Conservation (phyloP, 2,113 vertebrate species). For the Trogon melanurus region DNA sequence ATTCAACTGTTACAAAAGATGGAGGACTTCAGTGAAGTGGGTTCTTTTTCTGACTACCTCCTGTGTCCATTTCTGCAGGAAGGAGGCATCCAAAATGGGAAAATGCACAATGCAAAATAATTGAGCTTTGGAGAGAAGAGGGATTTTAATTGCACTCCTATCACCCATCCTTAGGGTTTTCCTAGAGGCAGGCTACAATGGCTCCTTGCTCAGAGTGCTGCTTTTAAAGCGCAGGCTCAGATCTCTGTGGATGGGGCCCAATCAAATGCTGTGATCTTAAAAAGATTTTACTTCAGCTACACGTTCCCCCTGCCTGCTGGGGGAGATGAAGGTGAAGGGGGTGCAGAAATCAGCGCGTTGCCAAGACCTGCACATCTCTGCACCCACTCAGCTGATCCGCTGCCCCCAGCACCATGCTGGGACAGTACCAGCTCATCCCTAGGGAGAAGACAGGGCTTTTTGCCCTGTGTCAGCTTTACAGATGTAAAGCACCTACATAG, state of each 20-base stretch:
- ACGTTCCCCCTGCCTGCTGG: neutral
- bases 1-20: neutral
- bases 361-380: neutral
- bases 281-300: neutral
- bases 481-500: constrained; percentile 38
- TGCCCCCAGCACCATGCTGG: neutral
- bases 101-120: neutral
- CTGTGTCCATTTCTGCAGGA: neutral
- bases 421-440: neutral
- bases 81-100: neutral
- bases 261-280: neutral
- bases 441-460: constrained; percentile 1
- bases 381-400: neutral
- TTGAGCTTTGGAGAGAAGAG: neutral
- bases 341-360: neutral
- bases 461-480: constrained; percentile 1
- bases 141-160: neutral
- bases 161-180: neutral
- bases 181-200: neutral
- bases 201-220: neutral
- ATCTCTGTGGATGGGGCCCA: neutral
- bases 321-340: neutral
- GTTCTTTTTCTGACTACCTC: neutral
- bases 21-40: neutral
- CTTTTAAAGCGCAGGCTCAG: neutral